These are phyloP conservation scores for Psittacula echo DNA, from an alignment of 2,797 vertebrate genomes.

Conservation along the genomic window DNA sequence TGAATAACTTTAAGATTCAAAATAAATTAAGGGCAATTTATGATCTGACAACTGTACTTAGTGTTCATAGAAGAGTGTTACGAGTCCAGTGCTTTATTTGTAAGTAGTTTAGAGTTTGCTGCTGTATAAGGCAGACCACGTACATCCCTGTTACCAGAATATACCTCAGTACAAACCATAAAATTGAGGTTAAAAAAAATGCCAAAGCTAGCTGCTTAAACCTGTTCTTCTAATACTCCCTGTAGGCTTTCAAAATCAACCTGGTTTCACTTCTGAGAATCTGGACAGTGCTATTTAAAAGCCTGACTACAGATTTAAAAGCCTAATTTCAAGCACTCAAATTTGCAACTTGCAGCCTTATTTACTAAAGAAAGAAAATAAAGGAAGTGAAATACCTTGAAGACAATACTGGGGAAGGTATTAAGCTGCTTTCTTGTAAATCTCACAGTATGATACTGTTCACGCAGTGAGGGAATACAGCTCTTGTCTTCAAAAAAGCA, in stretches of 20 bases:
- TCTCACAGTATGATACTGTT: constrained; percentile 60
- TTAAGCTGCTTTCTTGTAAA: constrained; percentile 58
- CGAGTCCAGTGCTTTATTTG: neutral
- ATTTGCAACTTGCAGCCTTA: constrained; percentile 28
- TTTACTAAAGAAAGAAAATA: constrained; percentile 37
- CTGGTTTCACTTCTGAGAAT: neutral
- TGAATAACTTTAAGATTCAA: neutral
- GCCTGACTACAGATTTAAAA: constrained; percentile 7
- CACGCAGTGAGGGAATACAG: constrained; percentile 17
- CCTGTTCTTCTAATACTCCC: neutral
- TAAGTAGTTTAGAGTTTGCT: neutral
- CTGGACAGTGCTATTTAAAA: constrained; percentile 17
- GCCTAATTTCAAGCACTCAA: constrained; percentile 33
- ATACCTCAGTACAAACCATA: neutral
- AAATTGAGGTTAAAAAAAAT: neutral
- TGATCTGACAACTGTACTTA: neutral
- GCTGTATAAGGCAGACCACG: neutral
- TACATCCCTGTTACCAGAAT: neutral
- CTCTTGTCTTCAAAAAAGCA: constrained; percentile 41
- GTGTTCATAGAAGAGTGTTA: neutral
- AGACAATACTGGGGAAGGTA: constrained; percentile 32
- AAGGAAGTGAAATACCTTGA: constrained; percentile 43
- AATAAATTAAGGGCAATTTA: neutral
- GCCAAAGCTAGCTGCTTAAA: neutral
- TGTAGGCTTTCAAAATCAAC: neutral